Evolutionary conservation across 35 echinoderm and acorn worm species (phyloP), one percentile per base, ranked within the genome.

Genomic region (Stichopus chloronotus): DNA sequence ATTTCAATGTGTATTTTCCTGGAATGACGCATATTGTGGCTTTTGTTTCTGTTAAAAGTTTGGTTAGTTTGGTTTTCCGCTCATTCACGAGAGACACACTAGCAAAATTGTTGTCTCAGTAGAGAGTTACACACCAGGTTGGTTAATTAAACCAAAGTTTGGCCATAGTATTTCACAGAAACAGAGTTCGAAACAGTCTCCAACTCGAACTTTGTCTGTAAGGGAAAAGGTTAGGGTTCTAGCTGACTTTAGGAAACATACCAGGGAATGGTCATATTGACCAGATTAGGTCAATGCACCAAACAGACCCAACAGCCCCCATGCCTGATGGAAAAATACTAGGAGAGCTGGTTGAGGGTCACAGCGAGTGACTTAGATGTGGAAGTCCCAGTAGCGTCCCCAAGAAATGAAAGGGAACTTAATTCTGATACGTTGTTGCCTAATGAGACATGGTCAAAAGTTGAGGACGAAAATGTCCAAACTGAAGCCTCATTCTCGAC

Each of bases 201-300:
- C 81, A 13, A 84, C 81, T 52, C 5, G 25, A 54, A 8, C 19
- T 84, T 53, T 84, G 25, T 84, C 81, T 84, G 81, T 84, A 57
- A 13, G 81, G 19, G 81, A 56, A 84, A 84, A 84, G n/a, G 81
- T 84, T 57, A 84, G 25, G 52, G 78, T 81, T 23, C 78, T 81
- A 81, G 78, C n/a, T n/a, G n/a, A 81, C 25, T 81, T 81, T 52
- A n/a, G 78, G 43, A 52, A 57, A 52, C 16, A 84, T 84, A 52
- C 21, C 7, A 53, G 52, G 25, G 52, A 84, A 84, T 84, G 81
- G 81, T 52, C 80, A 21, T 14, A 83, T 6, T 21, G 80, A 4
- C 11, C 30, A 83, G 30, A 52, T 43, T 5, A 84, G 81, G 81
- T 84, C 81, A 54, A 84, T 77, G 72, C 72, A 77, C 72, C 72